Evolutionary conservation across 2,888 invertebrate species (phyloP).

Genomic region (Cyclophora punctaria): DNA sequence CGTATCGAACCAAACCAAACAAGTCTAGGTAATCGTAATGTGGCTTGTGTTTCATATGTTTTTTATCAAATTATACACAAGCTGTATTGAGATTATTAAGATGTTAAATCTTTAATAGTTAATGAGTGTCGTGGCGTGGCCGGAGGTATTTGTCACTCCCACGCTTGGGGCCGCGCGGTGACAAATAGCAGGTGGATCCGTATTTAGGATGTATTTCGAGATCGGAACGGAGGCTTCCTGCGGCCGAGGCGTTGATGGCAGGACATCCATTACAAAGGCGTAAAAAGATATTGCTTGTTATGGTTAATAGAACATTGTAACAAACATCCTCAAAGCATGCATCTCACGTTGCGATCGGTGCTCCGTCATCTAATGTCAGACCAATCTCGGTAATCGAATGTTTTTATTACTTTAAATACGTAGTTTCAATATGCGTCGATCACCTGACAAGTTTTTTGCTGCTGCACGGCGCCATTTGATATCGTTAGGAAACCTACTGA

Average conservation of each 20-base stretch:
- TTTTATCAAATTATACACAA: constrained; percentile 47
- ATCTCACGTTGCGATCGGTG: constrained; percentile 30
- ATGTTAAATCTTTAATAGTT: constrained; percentile 22
- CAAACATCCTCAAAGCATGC: constrained; percentile 8
- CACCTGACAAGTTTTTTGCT: constrained; percentile 36
- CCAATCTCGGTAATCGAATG: constrained; percentile 27
- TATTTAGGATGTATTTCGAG: constrained; percentile 2
- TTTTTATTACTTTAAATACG: constrained; percentile 39
- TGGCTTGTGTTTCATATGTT: constrained; percentile 51
- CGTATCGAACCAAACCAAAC: constrained; percentile 62
- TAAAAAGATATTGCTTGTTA: constrained; percentile 13
- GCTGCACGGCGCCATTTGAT: constrained; percentile 39
- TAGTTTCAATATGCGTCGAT: constrained; percentile 31
- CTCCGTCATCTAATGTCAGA: constrained; percentile 15
- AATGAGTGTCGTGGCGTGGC: constrained; percentile 15
- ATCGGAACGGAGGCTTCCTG: constrained; percentile 10
- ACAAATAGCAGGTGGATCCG: constrained; percentile 25
- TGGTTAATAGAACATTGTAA: constrained; percentile 20
- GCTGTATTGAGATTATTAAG: constrained; percentile 21
- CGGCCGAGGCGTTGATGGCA: constrained; percentile 14
- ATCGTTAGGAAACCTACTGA: constrained; percentile 23
- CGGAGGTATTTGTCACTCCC: constrained; percentile 27
- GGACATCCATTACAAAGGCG: constrained; percentile 25
- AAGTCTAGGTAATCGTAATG: constrained; percentile 52
- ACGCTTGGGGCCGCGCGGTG: constrained; percentile 26